phyloP scores from a whole-genome alignment of 2,888 invertebrate genomes.

The Troides oblongomaculatus region DNA sequence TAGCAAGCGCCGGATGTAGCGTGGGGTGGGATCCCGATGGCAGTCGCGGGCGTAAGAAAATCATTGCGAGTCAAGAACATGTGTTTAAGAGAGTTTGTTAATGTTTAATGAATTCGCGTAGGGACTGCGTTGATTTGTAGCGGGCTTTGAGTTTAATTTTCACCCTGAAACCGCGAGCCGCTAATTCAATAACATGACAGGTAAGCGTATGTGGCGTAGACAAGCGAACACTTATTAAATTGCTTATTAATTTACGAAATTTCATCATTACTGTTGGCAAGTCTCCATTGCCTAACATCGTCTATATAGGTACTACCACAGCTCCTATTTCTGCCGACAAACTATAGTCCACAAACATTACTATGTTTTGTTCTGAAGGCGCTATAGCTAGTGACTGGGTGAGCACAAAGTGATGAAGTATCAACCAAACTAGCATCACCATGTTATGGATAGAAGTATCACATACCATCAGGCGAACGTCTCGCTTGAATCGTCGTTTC shows the following conservation, averaged over 20 bases:
- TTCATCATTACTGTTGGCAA: neutral
- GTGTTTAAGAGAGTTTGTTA: conserved; percentile 76
- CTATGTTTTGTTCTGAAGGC: too few relatives aligned
- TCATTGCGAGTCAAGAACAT: conserved; percentile 67
- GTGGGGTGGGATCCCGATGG: conserved; percentile 31
- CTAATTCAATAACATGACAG: conserved; percentile 70
- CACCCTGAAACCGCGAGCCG: conserved; percentile 53
- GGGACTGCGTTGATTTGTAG: conserved; percentile 69
- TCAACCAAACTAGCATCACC: too few relatives aligned
- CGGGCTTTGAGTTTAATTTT: conserved; percentile 62
- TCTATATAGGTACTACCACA: too few relatives aligned
- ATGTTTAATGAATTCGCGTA: conserved; percentile 68
- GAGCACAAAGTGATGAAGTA: too few relatives aligned
- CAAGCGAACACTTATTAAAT: conserved; percentile 34
- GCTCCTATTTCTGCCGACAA: too few relatives aligned
- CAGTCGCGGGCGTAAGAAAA: conserved; percentile 42
- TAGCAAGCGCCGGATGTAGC: conserved; percentile 36
- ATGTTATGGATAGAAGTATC: too few relatives aligned
- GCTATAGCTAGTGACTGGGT: too few relatives aligned
- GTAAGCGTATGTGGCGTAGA: conserved; percentile 40
- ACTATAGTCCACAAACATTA: too few relatives aligned
- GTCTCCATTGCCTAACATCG: too few relatives aligned
- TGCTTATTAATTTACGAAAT: conserved; percentile 26
- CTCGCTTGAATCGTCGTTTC: too few relatives aligned
- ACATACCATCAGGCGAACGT: too few relatives aligned